Base-by-base conservation (phyloP, 2,113 vertebrate species). In the Cairina moschata region DNA sequence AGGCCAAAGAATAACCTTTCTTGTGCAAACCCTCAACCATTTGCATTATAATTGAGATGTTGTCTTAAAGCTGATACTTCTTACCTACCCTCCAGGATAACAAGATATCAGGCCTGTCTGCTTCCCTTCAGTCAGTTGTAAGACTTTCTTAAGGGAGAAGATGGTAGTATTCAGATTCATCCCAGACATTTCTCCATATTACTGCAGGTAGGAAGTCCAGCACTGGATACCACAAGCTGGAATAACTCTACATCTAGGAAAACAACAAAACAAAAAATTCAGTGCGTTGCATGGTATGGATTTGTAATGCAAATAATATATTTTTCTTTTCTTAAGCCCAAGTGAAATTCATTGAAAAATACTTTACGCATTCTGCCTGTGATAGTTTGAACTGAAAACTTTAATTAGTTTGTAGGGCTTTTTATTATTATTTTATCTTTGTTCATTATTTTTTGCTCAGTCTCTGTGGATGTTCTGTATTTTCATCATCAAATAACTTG, bases 401-500 rank as follows among this genome's bases (percentile, higher is more conserved):
- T 97, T 95, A 98, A 98, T 98, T 97, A 97, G 95, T 94, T 97
- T 97, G 89, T 83, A 90, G 84, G 81, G 77, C 26, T 94, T 95
- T 83, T 97, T 96, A 95, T 96, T 97, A 97, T 97, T 97, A 96
- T 97, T 98, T 98, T 95, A 93, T 95, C 66, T 97, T 95, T 97
- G 88, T 97, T 98, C 97, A 94, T 98, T 98, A 97, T 97, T 97
- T 97, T 97, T 96, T 96, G 74, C 71, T 91, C 81, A 46, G 90
- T 95, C 96, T 97, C 97, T 96, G 89, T 94, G 96, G 90, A 97
- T 97, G 95, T 96, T 96, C 95, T 95, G 87, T 95, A 95, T 98
- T 98, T 97, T 97, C 96, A 97, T 98, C 97, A 96, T 97, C 96
- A 98, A 97, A 97, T 97, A 97, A 95, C 93, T 97, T 96, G 97